These are phyloP conservation scores for Cerceris ruficornis DNA, from an alignment of 2,888 invertebrate species.

Conservation along the genomic window DNA sequence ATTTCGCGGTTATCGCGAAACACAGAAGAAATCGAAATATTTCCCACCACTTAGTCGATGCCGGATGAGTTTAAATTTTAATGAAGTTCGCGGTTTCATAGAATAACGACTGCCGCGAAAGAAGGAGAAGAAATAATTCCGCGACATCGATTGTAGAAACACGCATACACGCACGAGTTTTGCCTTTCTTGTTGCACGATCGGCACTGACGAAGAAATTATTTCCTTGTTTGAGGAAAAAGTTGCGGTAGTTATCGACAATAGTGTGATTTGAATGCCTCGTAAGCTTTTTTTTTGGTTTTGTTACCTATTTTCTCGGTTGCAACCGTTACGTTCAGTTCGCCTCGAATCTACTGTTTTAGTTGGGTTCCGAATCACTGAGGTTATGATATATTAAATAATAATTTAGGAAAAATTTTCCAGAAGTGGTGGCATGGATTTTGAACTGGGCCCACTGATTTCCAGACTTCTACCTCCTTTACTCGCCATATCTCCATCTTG, in stretches of 20 bases:
- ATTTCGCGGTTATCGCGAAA: constrained; percentile 21
- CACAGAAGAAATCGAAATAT: constrained; percentile 47
- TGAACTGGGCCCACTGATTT: too few species aligned
- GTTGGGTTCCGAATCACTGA: too few species aligned
- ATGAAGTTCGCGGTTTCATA: constrained; percentile 40
- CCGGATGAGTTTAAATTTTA: constrained; percentile 33
- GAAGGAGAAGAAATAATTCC: constrained; percentile 4
- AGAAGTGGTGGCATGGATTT: too few species aligned
- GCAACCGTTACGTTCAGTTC: too few species aligned
- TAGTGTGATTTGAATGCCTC: background rate
- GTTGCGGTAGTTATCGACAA: background rate
- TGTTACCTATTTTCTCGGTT: too few species aligned
- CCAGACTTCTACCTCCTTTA: too few species aligned
- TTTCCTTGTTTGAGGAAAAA: constrained; percentile 14
- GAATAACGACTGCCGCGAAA: constrained; percentile 6
- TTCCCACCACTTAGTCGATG: constrained; percentile 25
- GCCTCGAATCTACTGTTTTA: too few species aligned
- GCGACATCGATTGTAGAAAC: constrained; percentile 13
- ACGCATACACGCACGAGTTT: background rate
- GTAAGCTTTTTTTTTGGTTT: too few species aligned
- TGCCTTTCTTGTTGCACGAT: constrained; percentile 7
- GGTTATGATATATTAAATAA: too few species aligned
- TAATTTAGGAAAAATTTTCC: too few species aligned
- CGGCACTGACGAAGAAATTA: constrained; percentile 9
- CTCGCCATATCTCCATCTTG: too few species aligned